Evolutionary conservation across 2,113 vertebrate species (phyloP).

Genomic region (Microtus pennsylvanicus): DNA sequence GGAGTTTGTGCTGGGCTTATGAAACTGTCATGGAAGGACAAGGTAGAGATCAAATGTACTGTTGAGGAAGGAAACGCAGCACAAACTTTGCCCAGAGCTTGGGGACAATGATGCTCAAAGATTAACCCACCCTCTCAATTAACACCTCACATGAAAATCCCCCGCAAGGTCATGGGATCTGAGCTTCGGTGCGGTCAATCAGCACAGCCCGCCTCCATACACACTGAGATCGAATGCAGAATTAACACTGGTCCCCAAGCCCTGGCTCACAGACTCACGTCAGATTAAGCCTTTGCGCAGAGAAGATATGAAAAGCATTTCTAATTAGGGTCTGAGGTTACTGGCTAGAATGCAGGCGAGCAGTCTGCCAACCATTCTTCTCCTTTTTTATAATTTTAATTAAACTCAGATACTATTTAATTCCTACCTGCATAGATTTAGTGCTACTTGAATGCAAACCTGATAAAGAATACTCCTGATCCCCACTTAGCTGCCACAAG

Average conservation of each 20-base stretch:
- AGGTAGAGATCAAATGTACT: slow-evolving; percentile 87
- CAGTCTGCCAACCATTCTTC: slow-evolving; percentile 92
- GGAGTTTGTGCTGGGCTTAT: slow-evolving; percentile 81
- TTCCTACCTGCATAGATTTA: slow-evolving; percentile 91
- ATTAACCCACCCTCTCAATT: slow-evolving; percentile 97
- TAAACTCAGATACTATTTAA: slow-evolving; percentile 95
- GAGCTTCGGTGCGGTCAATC: slow-evolving; percentile 93
- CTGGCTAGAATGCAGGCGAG: slow-evolving; percentile 95
- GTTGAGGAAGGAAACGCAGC: slow-evolving; percentile 86
- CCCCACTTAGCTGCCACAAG: slow-evolving; percentile 90
- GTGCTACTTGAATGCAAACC: slow-evolving; percentile 90
- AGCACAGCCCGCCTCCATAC: slow-evolving; percentile 91
- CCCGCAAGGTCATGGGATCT: slow-evolving; percentile 91
- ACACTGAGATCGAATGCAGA: slow-evolving; percentile 94
- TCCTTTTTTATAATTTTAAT: slow-evolving; percentile 96
- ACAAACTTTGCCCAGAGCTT: slow-evolving; percentile 91
- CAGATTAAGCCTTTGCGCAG: slow-evolving; percentile 96
- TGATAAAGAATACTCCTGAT: slow-evolving; percentile 90
- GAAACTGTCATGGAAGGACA: slow-evolving; percentile 79
- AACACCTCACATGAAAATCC: slow-evolving; percentile 96
- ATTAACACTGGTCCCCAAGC: slow-evolving; percentile 94
- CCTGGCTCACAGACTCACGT: slow-evolving; percentile 90
- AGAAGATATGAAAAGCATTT: slow-evolving; percentile 96
- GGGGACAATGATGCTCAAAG: slow-evolving; percentile 93
- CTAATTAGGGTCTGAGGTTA: slow-evolving; percentile 98